phyloP scores from a whole-genome alignment of 1,140 invertebrate species.

The Drosophila serrata region DNA sequence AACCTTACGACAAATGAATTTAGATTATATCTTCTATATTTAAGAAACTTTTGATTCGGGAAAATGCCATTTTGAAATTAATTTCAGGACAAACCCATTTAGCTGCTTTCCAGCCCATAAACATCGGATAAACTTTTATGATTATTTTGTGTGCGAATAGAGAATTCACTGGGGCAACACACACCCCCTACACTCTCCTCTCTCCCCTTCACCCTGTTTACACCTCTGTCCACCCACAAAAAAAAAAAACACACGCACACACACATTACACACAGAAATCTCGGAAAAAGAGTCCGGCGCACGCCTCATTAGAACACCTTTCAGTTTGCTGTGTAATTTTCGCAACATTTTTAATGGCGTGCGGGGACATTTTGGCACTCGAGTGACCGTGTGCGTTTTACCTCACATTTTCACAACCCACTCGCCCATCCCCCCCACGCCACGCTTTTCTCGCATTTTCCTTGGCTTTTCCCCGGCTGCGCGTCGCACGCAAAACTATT shows the following conservation, averaged over 20 bases:
- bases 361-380: constrained; percentile 81
- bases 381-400: constrained; percentile 74
- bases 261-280: constrained; percentile 14
- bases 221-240: constrained; percentile 27
- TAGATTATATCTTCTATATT: not conserved
- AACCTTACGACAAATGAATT: not conserved
- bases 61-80: constrained; percentile 12
- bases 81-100: constrained; percentile 33
- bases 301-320: constrained; percentile 83
- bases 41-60: not conserved
- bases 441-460: constrained; percentile 19
- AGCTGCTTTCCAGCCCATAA: constrained; percentile 40
- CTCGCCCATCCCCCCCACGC: not conserved
- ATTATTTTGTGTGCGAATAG: constrained; percentile 33
- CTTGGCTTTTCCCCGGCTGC: constrained; percentile 30
- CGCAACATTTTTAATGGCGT: constrained; percentile 83
- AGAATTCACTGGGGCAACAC: constrained; percentile 58
- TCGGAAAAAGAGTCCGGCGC: constrained; percentile 61
- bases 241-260: constrained; percentile 10
- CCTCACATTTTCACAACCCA: not conserved
- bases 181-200: not conserved
- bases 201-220: not conserved
- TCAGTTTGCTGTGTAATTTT: constrained; percentile 82
- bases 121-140: constrained; percentile 36
- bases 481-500: constrained; percentile 81